These are phyloP conservation scores for Plebejus anna DNA, from an alignment of 2,888 invertebrate species.

Conservation along the genomic window DNA sequence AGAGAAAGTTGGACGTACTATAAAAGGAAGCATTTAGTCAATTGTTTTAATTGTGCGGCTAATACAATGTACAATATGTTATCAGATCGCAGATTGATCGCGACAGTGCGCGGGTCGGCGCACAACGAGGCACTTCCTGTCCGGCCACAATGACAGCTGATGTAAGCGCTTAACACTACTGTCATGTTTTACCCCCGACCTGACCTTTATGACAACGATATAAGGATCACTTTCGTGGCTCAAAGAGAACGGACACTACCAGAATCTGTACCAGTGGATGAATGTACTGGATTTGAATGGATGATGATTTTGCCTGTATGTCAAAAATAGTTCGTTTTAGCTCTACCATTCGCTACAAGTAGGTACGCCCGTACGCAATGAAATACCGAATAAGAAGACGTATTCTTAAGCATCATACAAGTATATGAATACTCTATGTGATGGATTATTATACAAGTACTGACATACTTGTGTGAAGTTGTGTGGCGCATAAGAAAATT, in stretches of 20 bases:
- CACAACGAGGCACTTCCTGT: conserved; percentile 72
- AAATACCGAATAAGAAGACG: too few species aligned
- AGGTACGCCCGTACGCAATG: too few species aligned
- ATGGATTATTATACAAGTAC: too few species aligned
- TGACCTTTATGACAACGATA: neutral
- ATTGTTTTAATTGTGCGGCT: conserved; percentile 15
- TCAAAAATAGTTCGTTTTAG: neutral
- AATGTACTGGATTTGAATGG: neutral
- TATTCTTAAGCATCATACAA: too few species aligned
- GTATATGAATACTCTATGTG: too few species aligned
- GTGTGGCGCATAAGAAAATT: too few species aligned
- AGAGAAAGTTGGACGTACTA: conserved; percentile 9
- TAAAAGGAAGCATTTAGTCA: conserved; percentile 11
- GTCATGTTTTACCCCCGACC: neutral
- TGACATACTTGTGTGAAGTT: too few species aligned
- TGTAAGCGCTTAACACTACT: conserved; percentile 37
- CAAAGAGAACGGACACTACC: neutral
- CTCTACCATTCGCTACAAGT: too few species aligned
- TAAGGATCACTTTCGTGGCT: neutral
- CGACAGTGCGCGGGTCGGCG: conserved; percentile 57
- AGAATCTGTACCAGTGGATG: neutral
- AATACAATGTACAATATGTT: conserved; percentile 9
- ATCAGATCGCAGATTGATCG: conserved; percentile 14
- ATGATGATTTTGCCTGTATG: neutral
- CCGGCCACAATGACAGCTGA: conserved; percentile 65